A percentile compares a stretch with the other conserved stretches of the same genome.
phyloP scores from a whole-genome alignment of 2,888 invertebrate genomes.

The Mongoloraphidia duomilia region DNA sequence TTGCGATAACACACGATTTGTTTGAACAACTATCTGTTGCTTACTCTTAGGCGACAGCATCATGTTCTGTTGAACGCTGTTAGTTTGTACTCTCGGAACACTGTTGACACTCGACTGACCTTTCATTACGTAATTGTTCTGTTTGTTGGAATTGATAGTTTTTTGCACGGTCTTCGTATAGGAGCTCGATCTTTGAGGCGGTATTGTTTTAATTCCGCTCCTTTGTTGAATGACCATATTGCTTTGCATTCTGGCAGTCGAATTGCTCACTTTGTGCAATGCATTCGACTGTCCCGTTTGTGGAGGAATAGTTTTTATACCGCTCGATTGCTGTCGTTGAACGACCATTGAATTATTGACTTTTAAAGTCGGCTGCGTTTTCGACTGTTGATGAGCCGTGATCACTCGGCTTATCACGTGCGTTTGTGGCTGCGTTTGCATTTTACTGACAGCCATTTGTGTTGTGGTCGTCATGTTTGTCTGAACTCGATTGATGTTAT shows the following conservation, averaged over 20 bases:
- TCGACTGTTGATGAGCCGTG: conserved; percentile 20
- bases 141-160: background rate
- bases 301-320: conserved; percentile 26
- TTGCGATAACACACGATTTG: background rate
- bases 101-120: background rate
- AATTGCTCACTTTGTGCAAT: background rate
- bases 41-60: background rate
- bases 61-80: background rate
- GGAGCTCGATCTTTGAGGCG: conserved; percentile 23
- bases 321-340: conserved; percentile 19
- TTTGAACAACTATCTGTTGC: background rate
- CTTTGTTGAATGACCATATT: conserved; percentile 13
- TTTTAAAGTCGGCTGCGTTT: conserved; percentile 16
- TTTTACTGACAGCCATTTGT: conserved; percentile 12
- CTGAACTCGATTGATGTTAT: background rate
- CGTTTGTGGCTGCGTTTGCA: conserved; percentile 12
- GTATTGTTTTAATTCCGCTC: conserved; percentile 26
- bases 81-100: too few relatives aligned
- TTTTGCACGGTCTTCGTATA: background rate
- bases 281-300: conserved; percentile 22
- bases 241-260: background rate
- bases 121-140: conserved; percentile 2
- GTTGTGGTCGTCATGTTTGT: background rate
- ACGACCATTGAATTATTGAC: conserved; percentile 16
- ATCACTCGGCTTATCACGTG: conserved; percentile 17